Conservation (phyloP, 2,113 vertebrate species). For the Myxocyprinus asiaticus region DNA sequence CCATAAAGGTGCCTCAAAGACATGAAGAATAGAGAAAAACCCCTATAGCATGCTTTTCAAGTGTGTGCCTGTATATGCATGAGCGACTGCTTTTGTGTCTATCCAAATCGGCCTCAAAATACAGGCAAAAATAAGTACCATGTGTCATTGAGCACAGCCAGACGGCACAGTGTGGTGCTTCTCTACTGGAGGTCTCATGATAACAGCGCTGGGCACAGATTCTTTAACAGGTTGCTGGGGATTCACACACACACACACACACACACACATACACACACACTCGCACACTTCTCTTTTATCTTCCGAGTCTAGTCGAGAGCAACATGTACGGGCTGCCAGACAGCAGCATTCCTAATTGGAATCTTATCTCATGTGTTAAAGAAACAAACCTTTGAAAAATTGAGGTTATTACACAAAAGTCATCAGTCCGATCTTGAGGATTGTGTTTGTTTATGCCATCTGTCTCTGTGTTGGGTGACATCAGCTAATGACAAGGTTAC, state of each 20-base stretch:
- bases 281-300: constrained; percentile 16
- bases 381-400: not conserved
- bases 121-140: not conserved
- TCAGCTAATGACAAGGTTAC: not conserved
- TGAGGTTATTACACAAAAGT: not conserved
- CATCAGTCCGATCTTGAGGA: not conserved
- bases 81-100: too few relatives aligned
- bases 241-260: constrained; percentile 3
- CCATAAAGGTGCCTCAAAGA: not conserved
- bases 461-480: not conserved
- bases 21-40: not conserved
- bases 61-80: not conserved
- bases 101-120: not conserved
- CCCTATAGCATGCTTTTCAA: not conserved
- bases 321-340: not conserved
- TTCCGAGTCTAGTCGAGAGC: not conserved
- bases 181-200: constrained; percentile 19
- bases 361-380: constrained; percentile 2
- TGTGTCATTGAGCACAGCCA: too few relatives aligned
- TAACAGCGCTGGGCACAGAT: not conserved
- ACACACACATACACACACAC: constrained; percentile 23
- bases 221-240: not conserved
- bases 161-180: not conserved
- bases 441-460: not conserved
- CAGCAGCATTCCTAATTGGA: not conserved